phyloP scores from a whole-genome alignment of 2,113 vertebrate genomes.

The human (Homo sapiens) region DNA sequence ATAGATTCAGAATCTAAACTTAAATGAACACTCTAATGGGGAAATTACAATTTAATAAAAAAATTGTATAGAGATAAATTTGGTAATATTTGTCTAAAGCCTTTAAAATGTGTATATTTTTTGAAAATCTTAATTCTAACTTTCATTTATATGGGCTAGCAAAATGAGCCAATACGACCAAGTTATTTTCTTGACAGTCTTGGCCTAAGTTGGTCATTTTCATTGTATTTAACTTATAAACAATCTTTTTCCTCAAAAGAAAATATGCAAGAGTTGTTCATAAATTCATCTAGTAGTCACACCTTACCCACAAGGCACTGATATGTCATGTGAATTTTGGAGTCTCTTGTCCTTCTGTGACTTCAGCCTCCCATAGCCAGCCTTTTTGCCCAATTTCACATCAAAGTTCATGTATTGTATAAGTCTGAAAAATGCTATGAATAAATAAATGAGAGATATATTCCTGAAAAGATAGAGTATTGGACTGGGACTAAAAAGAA shows the following conservation, averaged over 20 bases:
- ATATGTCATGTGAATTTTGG: background rate
- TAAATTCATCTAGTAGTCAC: background rate
- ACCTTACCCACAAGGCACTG: background rate
- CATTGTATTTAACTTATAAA: background rate
- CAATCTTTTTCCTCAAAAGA: background rate
- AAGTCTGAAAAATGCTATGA: background rate
- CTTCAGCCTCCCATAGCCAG: background rate
- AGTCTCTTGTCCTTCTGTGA: background rate
- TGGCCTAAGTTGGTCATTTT: background rate
- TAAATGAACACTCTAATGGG: background rate
- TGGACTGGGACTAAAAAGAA: background rate
- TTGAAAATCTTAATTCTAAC: background rate
- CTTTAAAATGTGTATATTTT: background rate
- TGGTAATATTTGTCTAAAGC: background rate
- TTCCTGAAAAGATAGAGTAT: background rate
- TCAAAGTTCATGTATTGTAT: background rate
- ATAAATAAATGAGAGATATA: background rate
- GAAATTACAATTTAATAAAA: background rate
- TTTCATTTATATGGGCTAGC: background rate
- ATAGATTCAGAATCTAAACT: background rate
- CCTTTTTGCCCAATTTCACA: background rate
- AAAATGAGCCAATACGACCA: background rate
- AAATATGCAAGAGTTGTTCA: background rate
- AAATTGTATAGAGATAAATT: background rate
- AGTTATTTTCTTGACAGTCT: conserved; percentile 13